These are phyloP conservation scores for Hypsopygia costalis DNA, from an alignment of 2,888 invertebrate genomes.

Conservation along the genomic window DNA sequence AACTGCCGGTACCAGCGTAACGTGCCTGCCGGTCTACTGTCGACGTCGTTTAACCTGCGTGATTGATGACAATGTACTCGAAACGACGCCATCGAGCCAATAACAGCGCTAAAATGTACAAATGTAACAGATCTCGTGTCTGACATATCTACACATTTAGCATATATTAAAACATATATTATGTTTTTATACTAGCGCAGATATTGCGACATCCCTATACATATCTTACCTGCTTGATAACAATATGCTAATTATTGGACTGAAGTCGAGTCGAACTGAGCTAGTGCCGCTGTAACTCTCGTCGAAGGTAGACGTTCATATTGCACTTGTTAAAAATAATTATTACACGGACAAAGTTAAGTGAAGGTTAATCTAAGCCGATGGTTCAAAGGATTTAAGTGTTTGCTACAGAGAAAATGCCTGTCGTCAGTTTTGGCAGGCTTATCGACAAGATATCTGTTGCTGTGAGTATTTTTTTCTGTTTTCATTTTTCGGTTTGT, in stretches of 20 bases:
- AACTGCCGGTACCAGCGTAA: too few species aligned
- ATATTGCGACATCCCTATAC: too few species aligned
- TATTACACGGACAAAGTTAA: background rate
- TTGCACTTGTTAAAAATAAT: background rate
- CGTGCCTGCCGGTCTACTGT: too few species aligned
- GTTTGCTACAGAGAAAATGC: background rate
- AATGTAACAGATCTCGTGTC: too few species aligned
- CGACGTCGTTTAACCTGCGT: too few species aligned
- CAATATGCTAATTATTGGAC: background rate
- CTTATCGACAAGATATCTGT: slow-evolving; percentile 3
- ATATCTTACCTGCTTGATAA: background rate
- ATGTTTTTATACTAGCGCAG: too few species aligned
- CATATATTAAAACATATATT: too few species aligned
- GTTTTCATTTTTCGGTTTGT: too few species aligned
- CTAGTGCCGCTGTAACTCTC: background rate
- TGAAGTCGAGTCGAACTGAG: background rate
- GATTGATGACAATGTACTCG: too few species aligned
- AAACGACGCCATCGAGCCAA: too few species aligned
- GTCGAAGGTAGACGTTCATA: background rate
- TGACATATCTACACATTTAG: too few species aligned
- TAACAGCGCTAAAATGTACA: too few species aligned
- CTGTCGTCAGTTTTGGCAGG: slow-evolving; percentile 6
- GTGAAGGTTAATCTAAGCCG: slow-evolving; percentile 4
- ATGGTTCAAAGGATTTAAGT: slow-evolving; percentile 6
- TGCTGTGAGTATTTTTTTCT: slow-evolving; percentile 1